Conservation (phyloP, 1,140 invertebrate species). For the Stegodyphus mimosarum region DNA sequence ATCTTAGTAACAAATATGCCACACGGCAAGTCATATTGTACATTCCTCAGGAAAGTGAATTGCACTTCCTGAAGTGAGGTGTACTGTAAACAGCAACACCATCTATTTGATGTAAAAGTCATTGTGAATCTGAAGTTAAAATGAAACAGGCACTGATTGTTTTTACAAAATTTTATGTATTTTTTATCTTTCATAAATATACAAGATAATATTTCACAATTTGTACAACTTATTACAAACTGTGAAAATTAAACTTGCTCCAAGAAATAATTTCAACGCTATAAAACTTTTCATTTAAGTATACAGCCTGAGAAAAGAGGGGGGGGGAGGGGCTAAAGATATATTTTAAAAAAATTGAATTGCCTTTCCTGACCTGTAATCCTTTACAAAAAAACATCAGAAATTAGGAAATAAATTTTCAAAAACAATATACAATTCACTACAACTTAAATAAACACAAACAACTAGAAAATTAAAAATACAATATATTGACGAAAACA, state of each 20-base stretch:
- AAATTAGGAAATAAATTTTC: neutral
- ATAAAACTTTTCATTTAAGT: too few species aligned
- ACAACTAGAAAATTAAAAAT: neutral
- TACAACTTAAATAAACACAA: neutral
- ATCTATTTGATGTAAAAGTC: conserved; percentile 3
- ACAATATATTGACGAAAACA: neutral
- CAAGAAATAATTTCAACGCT: too few species aligned
- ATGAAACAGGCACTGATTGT: conserved; percentile 55
- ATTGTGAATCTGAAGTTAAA: conserved; percentile 12
- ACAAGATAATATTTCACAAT: neutral
- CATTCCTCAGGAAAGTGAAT: conserved; percentile 23
- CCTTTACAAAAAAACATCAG: neutral
- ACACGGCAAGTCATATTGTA: conserved; percentile 41
- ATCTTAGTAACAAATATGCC: conserved; percentile 56
- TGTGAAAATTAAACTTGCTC: too few species aligned
- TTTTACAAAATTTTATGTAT: conserved; percentile 13
- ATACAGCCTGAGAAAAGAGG: too few species aligned
- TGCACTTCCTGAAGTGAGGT: conserved; percentile 2
- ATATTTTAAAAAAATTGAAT: too few species aligned
- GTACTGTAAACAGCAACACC: conserved; percentile 15
- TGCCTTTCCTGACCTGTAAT: too few species aligned
- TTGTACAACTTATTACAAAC: neutral
- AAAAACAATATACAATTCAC: neutral
- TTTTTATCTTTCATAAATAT: neutral
- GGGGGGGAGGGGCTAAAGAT: too few species aligned